Evolutionary conservation across 2,888 invertebrate species (phyloP), one percentile per base, ranked within the genome.

Genomic region (Lasioglossum villosulum): DNA sequence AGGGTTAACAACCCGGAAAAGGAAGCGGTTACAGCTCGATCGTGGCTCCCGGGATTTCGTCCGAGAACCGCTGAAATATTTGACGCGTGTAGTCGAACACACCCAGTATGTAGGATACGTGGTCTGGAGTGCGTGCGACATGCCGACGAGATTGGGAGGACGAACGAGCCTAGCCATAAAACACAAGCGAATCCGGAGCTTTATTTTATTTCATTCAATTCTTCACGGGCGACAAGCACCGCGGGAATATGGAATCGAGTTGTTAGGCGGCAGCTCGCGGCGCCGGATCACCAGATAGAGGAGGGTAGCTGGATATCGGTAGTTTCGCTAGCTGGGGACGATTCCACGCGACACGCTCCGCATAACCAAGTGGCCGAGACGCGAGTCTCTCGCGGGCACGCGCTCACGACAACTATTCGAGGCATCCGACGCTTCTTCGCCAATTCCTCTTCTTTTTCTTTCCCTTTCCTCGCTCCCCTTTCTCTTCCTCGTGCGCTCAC

Each of bases 201-300:
- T 94, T 93, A 94, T 93, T 94, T 94, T 93, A 94, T 94, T 93
- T 93, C 92, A 93, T 93, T 94, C 93, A 93, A 94, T 94, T 93
- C 92, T 92, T 93, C 93, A 93, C 92, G 89, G 89, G 90, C 92
- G 93, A 93, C 92, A 92, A 92, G 88, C 92, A 88, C 90, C 89
- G 90, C 88, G 89, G 90, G 94, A 94, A 94, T 94, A 94, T 93
- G 93, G 91, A 94, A 94, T 94, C 93, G 91, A 94, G 93, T 94
- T 93, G 94, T 93, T 93, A 93, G 90, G 73, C 83, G 76, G 81
- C 77, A 84, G 87, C 80, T 77, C 75, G 74, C 81, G 82, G 70
- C 63, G 63, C 30, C 74, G 86, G 85, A 76, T 77, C 70, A 82
- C 81, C 86, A 88, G 89, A 86, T 52, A 71, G 77, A 73, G 71